Percentiles rank a stretch among this genome's conserved stretches.
Evolutionary conservation across 2,113 vertebrate genomes (phyloP).

Genomic region (Romanogobio albipinnatus): DNA sequence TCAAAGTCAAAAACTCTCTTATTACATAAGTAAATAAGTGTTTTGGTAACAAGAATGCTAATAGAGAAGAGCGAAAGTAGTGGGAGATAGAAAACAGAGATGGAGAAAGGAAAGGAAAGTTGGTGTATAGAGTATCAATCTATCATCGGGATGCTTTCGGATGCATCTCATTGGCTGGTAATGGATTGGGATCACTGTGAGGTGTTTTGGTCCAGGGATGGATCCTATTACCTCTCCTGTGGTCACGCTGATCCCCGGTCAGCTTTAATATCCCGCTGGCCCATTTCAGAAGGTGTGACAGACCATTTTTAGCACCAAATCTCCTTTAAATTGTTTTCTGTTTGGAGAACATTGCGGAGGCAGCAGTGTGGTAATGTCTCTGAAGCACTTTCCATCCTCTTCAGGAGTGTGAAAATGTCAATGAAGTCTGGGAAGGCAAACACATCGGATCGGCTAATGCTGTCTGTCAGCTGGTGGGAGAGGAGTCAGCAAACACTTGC

Average conservation of each 20-base stretch:
- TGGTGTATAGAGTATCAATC: neutral
- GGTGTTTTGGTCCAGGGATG: neutral
- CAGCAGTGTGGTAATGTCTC: neutral
- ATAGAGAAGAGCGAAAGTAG: neutral
- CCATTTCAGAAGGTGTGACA: neutral
- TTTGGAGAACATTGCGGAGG: neutral
- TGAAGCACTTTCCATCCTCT: neutral
- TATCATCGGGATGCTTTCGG: neutral
- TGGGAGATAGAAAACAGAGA: neutral
- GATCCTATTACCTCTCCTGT: slow-evolving; percentile 7
- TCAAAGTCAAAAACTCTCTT: neutral
- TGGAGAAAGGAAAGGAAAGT: neutral
- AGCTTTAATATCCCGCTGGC: neutral
- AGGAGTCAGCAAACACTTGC: neutral
- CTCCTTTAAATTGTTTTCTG: neutral
- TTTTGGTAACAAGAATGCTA: neutral
- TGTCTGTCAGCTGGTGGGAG: neutral
- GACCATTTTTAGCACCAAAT: neutral
- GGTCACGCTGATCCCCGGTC: neutral
- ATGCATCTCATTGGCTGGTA: neutral
- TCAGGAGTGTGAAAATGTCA: neutral
- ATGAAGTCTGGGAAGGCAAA: neutral
- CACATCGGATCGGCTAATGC: neutral
- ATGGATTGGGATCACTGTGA: neutral
- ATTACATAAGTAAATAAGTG: neutral